Base-by-base conservation (phyloP, 1,140 invertebrate genomes). In the Rhopalosiphum maidis region DNA sequence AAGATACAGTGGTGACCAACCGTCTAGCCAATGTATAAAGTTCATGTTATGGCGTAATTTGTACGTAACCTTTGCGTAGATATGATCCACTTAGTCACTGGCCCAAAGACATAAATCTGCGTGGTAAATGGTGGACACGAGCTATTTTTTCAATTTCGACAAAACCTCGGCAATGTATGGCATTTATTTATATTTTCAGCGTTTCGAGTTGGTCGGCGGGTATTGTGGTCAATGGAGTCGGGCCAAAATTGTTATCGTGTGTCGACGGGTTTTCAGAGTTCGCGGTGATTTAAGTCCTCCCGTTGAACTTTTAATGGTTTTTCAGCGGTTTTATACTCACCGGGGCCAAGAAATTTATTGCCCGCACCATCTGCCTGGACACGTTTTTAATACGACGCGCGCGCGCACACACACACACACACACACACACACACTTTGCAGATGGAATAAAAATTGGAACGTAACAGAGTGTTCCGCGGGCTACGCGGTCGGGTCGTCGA, bases 291-390 rank as follows among this genome's bases (percentile, higher is more conserved):
- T 93, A 93, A 93, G 91, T 93, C 91, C 82, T 51, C 46, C 91
- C 91, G 91, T 55, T 93, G 37, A 93, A 93, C 91, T 93, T 93
- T 93, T 93, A 93, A 93, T 93, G 91, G 91, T 93, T 85, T 93
- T 93, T 51, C 91, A 35, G 48, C 35, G 91, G 91, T 86, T 93
- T 85, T 93, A 83, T 86, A 86, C 82, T 46, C 25, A 51, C 90
- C 68, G 68, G 55, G 90, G 60, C 90, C 90, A 41, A 92, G 60
- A 83, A 48, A 92, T 92, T 92, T 92, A 92, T 92, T 83, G 68
- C 68, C 68, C 41, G 46, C 46, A 41, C 54, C 60, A 77, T 77
- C 90, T 68, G 55, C 55, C 37, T 23, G 90, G 55, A 91, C 90
- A 92, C 77, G 91, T 86, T 93, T 93, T 86, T 93, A 90, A 91